Base-by-base conservation (phyloP, 2,797 vertebrate genomes). In the Sebastes minor region DNA sequence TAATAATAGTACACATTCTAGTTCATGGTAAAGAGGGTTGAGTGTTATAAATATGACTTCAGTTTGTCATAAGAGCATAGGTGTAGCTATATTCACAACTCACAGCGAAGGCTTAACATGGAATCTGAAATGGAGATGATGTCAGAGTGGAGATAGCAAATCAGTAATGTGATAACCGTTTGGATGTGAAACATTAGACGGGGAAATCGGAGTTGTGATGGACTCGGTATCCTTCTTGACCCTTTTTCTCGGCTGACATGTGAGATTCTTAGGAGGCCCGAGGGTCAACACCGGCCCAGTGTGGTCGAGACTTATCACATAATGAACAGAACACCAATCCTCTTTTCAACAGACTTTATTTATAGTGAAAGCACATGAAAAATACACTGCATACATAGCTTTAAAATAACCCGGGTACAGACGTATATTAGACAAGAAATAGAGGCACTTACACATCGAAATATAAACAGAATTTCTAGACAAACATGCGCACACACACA, bases 271-370 rank as follows among this genome's bases (percentile, higher is more conserved):
- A 35, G 28, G 90, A 90, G 86, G 89, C 86, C 86, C 70, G 65
- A 80, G 81, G 92, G 92, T 93, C 92, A 92, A 87, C 84, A 56
- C 59, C 28, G 75, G 71, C 76, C 62, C 74, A 5, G 76, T 49
- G 89, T 81, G 88, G 85, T 90, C 71, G 62, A 80, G 79, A 87
- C 81, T 84, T 57, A 81, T 90, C 86, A 83, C 84, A 88, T 27
- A 91, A 92, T 71, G 74, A 92, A 82, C 77, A 89, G 33, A 85
- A 90, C 62, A 82, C 73, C 55, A 35, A 71, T 79, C 53, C 46
- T 83, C 35, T 69, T 83, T 89, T 89, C 27, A 76, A 76, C 18
- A 62, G 7, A 79, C 88, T 95, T 95, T 95, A 95, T 95, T 95
- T 78, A 86, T 63, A 85, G 59, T 70, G 10, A 82, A 88, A 80